Evolutionary conservation across 2,113 vertebrate species (phyloP), one percentile per base, ranked within the genome.

Genomic region (Corynorhinus townsendii): DNA sequence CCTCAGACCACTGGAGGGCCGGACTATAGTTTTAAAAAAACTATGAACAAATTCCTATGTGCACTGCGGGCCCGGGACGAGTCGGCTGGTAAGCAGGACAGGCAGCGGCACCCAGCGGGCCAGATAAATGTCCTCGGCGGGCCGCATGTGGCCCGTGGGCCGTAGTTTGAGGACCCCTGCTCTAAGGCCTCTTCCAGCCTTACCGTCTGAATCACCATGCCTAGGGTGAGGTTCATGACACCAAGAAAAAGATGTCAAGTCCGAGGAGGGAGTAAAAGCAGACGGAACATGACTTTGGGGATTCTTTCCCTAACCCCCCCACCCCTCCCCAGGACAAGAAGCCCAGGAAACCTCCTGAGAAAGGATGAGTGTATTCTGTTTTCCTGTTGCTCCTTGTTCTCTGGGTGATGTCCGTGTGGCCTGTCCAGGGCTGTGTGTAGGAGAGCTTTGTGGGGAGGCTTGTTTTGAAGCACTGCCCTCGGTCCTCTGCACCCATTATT

Each of bases 401-500:
- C 43, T 26, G 30, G 33, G 28, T 7, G 20, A 24, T 1, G 3
- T n/a, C 16, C 22, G n/a, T 10, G 40, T 17, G 40, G 24, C 11
- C 33, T 35, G 47, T 1, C 68, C 9, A 2, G 15, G 17, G 11
- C 16, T 30, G 3, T 14, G 6, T 17, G 33, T 16, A 1, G 6
- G 26, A 73, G 8, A 30, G 3, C 35, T 47, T 35, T 3, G 17
- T 52, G n/a, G 30, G 35, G 28, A 12, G 20, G 52, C 28, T 43
- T 35, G 5, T 66, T 69, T 20, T 1, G 17, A 89, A 83, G 52
- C 1, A 1, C 35, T 6, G 2, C 38, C 56, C 5, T 11, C 19
- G 0, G 68, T 75, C 35, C 2, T 59, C n/a, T 33, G 84, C 9
- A 30, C 20, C 69, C 47, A 15, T 35, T 22, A 33, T 54, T 43